A percentile compares a stretch with the other conserved stretches of the same genome.
Evolutionary conservation across 2,797 vertebrate genomes (phyloP).

Genomic region (Bufotes viridis): DNA sequence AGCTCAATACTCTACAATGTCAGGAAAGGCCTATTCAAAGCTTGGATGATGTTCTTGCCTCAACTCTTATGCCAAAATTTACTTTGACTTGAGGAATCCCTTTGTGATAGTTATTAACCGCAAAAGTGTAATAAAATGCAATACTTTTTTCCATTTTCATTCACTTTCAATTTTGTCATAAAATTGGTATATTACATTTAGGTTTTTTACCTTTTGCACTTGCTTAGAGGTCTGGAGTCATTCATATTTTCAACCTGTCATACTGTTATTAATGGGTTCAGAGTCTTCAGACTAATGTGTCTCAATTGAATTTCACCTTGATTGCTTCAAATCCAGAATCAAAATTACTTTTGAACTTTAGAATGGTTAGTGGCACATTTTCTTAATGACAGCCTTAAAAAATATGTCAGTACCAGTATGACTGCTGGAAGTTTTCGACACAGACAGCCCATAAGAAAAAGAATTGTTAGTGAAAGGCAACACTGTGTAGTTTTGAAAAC

Average conservation of each 20-base stretch:
- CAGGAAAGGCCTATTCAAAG: too few species aligned
- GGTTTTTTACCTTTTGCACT: background rate
- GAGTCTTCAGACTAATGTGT: background rate
- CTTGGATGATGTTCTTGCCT: too few species aligned
- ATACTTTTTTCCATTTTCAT: background rate
- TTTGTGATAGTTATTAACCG: too few species aligned
- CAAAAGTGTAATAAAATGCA: too few species aligned
- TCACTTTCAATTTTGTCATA: background rate
- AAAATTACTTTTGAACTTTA: background rate
- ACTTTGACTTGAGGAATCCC: background rate
- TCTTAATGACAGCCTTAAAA: background rate
- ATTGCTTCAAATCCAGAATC: background rate
- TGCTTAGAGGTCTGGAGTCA: background rate
- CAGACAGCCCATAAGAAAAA: background rate
- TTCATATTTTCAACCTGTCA: background rate
- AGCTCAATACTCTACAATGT: too few species aligned
- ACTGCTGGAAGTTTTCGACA: background rate
- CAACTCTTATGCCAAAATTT: too few species aligned
- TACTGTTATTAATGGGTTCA: background rate
- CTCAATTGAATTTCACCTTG: background rate
- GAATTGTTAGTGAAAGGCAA: background rate
- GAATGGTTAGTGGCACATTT: background rate
- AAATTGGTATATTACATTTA: background rate
- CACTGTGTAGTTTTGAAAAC: background rate
- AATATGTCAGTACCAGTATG: background rate